Base-by-base conservation (phyloP, 2,113 vertebrate species). In the Paratilapia polleni region DNA sequence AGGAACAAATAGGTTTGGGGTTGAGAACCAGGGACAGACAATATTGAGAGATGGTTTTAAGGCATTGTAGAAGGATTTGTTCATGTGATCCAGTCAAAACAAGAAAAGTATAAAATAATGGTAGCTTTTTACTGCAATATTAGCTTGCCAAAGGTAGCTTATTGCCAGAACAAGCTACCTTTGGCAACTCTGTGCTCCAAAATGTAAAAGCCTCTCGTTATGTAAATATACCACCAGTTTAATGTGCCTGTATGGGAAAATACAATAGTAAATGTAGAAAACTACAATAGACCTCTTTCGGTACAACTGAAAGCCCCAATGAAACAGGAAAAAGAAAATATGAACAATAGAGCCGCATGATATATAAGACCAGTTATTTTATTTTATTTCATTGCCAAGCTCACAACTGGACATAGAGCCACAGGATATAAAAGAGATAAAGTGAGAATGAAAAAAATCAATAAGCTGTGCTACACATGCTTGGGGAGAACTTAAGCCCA, bases 371-470 rank as follows among this genome's bases (percentile, higher is more conserved):
- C 57, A 62, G 41, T 61, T 87, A 47, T 26, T 63, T 70, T 57
- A 79, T 85, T 61, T 60, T 59, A 68, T 86, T 80, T 83, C 43
- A 73, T 73, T 89, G 11, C 80, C 83, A 68, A 63, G 75, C 84
- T 83, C 80, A 76, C 77, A 89, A 86, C 88, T 89, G 83, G 88
- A 92, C 74, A 88, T 41, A 87, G 88, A 85, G 87, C 87, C 88
- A 90, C 43, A 70, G 86, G 83, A 76, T 80, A 89, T 62, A 57
- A 89, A 83, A 84, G 49, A 87, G 80, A 91, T 86, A 81, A 84
- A 91, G 59, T 61, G 41, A 60, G 77, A 88, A 60, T 22, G 47
- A 22, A 19, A n/a, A 70, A 78, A 88, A 92, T 90, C 88, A 87
- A 93, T 88, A 92, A 60, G 31, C 62, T 80, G 63, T 36, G 80